Evolutionary conservation across 2,113 vertebrate species (phyloP), one percentile per base, ranked within the genome.

Genomic region (Capreolus pygargus): DNA sequence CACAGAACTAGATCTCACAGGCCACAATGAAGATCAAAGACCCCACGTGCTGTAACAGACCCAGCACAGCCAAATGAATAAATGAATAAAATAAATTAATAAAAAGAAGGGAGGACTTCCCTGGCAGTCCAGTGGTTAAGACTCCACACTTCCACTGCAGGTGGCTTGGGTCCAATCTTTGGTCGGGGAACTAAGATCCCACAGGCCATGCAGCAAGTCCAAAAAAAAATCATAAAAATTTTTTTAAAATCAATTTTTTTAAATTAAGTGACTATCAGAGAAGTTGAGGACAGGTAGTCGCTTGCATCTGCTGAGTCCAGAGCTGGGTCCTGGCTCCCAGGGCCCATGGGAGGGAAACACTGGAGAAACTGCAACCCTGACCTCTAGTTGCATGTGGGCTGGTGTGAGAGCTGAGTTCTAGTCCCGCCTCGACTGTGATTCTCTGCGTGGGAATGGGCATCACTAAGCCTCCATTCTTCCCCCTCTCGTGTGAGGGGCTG

Each of bases 341-440:
- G 81, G 33, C 33, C 50, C 21, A 0, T 14, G 33, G 52, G n/a
- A 36, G 52, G 52, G 23, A 81, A 55, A 33, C 52, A 25, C 7
- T 39, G n/a, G 81, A 55, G 13, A 36, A 55, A 15, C 9, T 36
- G 23, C n/a, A 27, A 16, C 81, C 36, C 36, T 11, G n/a, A 28
- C 16, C 1, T 47, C 45, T 15, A 17, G 33, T 30, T 28, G 1
- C 27, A 11, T 0, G 0, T 8, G 45, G 7, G 16, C 47, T 55
- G 64, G n/a, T 19, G 52, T 88, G 36, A 23, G 58, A 28, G 13
- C 76, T 6, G 39, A 17, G 78, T 57, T 33, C 36, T 5, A 3
- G 58, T 50, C 27, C 39, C 12, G 7, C 16, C 23, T 12, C 1
- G 0, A 6, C 60, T n/a, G n/a, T 15, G 14, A 43, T 81, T 27